Evolutionary conservation across 2,113 vertebrate genomes (phyloP), one percentile per base, ranked within the genome.

Genomic region (Morone saxatilis): DNA sequence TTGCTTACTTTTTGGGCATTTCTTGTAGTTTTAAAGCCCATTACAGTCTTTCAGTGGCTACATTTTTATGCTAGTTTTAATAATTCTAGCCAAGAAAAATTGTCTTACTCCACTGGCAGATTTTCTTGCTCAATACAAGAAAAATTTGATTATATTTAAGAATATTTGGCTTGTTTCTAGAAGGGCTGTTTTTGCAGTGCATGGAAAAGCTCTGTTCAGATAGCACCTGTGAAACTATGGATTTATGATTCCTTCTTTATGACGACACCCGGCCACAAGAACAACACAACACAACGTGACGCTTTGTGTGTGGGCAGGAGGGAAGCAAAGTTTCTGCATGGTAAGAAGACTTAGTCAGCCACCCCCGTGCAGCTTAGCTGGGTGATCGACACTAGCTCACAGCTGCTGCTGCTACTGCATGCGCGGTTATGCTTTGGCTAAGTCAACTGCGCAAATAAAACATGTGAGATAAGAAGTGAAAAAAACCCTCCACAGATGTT

Each of bases 281-380:
- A 82, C 82, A 88, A 87, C 86, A 88, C 76, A 84, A 83, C 73
- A 76, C 83, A 88, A 86, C 60, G 84, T 90, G 86, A 90, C 67
- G n/a, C 63, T 82, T 43, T 0, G 2, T 76, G 72, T 86, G 91
- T 89, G 80, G 83, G 88, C 74, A 84, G 65, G 84, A 85, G 81
- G 71, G 65, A 76, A 45, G 74, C 41, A 76, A 83, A 81, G 79
- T 91, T 92, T 90, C 36, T 88, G 83, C 86, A 41, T 75, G 83
- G 88, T 87, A 86, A 89, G 86, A 81, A 78, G 86, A 88, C 88
- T 92, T 86, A 92, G 87, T 91, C 88, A 92, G 86, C 91, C 91
- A 62, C 87, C 87, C 79, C 81, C 86, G 9, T 80, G 73, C 78
- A 89, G 81, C 83, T 84, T 61, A 74, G 85, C 72, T 54, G 75